Base-by-base conservation (phyloP, 2,888 invertebrate genomes). In the Morpho achilles region DNA sequence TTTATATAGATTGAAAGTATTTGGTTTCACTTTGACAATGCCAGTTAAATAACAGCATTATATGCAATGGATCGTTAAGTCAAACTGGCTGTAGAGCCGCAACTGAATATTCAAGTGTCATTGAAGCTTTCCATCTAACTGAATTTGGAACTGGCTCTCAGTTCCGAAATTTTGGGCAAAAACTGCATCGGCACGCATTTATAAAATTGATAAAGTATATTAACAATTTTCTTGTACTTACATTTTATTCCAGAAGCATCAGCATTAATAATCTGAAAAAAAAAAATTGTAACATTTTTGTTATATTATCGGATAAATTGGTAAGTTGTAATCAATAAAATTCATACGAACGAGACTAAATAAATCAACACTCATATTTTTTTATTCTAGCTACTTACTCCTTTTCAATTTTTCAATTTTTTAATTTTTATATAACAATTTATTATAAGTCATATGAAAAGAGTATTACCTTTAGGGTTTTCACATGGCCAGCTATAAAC, bases 281-380 rank as follows among this genome's bases (percentile, higher is more conserved):
- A 84, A 66, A 46, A 43, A n/a, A n/a, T n/a, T 8, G 23, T n/a
- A 44, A 1, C 16, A 16, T 16, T 16, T 7, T 42, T 8, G 22
- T 42, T 40, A 55, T 57, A 61, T 57, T 49, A 59, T 43, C 42
- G 7, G 42, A 32, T 45, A 62, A 32, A 60, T 70, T 68, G 82
- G 80, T 82, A 79, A 64, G 49, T 76, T 80, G 49, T 75, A 85
- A 86, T 84, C 85, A 86, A 64, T 57, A 53, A 67, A 62, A 56
- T 70, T 86, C 85, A 86, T 86, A 77, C 83, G 84, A 85, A 86
- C 84, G 84, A 86, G 86, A 85, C 86, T 78, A 78, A 45, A 52
- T 49, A 32, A 52, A 84, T 84, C 84, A 58, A 79, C 82, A 82
- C 76, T 81, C 39, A 39, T 23, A 42, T 8, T 6, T 32, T 5